Conservation (phyloP, 2,797 vertebrate species). For the Parotocinclus haroldoi region DNA sequence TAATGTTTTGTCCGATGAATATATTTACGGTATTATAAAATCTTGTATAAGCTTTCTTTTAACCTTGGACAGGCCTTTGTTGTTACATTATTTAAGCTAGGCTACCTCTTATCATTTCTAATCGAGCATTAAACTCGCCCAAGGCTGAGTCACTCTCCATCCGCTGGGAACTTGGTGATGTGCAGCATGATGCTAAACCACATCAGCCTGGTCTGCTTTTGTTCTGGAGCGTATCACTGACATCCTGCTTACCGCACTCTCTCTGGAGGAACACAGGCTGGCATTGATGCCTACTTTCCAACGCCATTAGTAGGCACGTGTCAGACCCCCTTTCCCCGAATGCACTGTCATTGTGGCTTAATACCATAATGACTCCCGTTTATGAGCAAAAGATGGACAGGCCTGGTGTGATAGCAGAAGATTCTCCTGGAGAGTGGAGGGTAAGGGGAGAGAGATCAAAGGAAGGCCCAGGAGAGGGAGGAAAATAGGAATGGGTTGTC, state of each 20-base stretch:
- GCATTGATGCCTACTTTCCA: constrained; percentile 51
- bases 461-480: constrained; percentile 8
- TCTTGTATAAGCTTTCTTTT: too few relatives aligned
- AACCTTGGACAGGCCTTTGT: too few relatives aligned
- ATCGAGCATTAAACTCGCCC: not conserved
- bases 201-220: constrained; percentile 18
- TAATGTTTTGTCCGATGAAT: too few relatives aligned
- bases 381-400: constrained; percentile 35
- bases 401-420: constrained; percentile 17
- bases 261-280: constrained; percentile 44
- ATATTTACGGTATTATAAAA: too few relatives aligned
- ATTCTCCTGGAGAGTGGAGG: not conserved
- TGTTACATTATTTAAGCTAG: too few relatives aligned
- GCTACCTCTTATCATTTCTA: not conserved
- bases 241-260: constrained; percentile 23
- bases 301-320: constrained; percentile 56
- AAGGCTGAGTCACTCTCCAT: not conserved
- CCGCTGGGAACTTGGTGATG: constrained; percentile 41
- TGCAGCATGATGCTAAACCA: constrained; percentile 36
- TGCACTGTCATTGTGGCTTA: constrained; percentile 55
- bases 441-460: not conserved
- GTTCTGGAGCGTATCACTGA: constrained; percentile 16
- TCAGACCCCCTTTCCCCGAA: constrained; percentile 55
- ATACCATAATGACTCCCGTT: constrained; percentile 66
- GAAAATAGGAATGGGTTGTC: not conserved